A percentile compares a stretch with the other conserved stretches of the same genome.
Conservation (phyloP, 2,888 invertebrate species). For the Argyra leucocephala region DNA sequence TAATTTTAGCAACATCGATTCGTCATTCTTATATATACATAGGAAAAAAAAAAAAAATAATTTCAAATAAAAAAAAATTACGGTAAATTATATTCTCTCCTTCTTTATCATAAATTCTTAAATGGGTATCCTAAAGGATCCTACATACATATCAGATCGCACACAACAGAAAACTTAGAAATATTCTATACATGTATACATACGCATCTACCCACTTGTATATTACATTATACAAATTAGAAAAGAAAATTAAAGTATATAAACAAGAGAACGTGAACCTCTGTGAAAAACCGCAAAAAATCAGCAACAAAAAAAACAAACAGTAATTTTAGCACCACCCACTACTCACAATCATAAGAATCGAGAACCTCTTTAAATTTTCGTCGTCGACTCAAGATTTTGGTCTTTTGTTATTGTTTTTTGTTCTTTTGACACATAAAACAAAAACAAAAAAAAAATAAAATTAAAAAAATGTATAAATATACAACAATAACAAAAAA, state of each 20-base stretch:
- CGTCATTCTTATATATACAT: not conserved
- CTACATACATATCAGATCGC: too few species aligned
- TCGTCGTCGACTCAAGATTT: too few species aligned
- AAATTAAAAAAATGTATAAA: too few species aligned
- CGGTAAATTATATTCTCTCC: not conserved
- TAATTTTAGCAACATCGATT: not conserved
- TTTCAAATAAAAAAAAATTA: not conserved
- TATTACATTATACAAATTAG: too few species aligned
- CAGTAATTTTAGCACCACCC: not conserved
- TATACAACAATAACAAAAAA: not conserved
- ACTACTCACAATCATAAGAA: not conserved
- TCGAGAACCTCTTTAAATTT: not conserved
- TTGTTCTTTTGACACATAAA: not conserved
- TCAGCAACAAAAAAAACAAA: not conserved
- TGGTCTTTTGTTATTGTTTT: too few species aligned
- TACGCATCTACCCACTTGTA: too few species aligned
- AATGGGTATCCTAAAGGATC: not conserved
- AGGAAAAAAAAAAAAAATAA: not conserved
- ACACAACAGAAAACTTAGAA: too few species aligned
- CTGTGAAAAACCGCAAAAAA: not conserved
- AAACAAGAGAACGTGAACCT: too few species aligned
- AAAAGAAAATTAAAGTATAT: too few species aligned
- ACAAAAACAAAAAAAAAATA: not conserved
- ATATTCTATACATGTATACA: too few species aligned
- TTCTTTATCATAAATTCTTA: not conserved